A percentile compares a stretch with the other conserved stretches of the same genome.
Conservation (phyloP, 2,113 vertebrate species). For the Lipophrys pholis region DNA sequence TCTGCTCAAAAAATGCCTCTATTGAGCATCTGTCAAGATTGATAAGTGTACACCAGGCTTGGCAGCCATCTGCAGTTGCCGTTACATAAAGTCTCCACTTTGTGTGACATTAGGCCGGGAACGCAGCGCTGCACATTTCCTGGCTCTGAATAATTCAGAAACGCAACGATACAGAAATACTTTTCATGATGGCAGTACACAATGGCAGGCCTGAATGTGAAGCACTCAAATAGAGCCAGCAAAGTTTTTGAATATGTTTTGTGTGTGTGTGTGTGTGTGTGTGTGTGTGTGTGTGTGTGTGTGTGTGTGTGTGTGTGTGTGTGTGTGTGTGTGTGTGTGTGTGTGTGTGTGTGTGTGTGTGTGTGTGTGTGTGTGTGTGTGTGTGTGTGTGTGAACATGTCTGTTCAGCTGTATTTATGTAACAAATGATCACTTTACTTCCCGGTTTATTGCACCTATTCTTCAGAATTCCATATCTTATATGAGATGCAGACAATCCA, state of each 20-base stretch:
- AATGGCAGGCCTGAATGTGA: conserved; percentile 40
- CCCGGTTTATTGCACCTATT: conserved; percentile 28
- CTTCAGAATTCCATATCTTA: conserved; percentile 21
- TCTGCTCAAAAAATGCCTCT: conserved; percentile 7
- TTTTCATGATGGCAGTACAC: conserved; percentile 66
- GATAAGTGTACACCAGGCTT: background rate
- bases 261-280: conserved; percentile 23
- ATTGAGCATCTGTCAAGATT: conserved; percentile 7
- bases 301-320: conserved; percentile 18
- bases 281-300: conserved; percentile 18
- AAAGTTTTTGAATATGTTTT: conserved; percentile 30
- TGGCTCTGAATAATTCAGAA: conserved; percentile 75
- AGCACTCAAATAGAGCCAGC: conserved; percentile 49
- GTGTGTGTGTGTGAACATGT: conserved; percentile 7
- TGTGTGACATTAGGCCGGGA: conserved; percentile 31
- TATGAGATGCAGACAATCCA: conserved; percentile 3
- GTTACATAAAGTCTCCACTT: conserved; percentile 64
- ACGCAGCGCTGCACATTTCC: conserved; percentile 50
- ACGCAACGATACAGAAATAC: conserved; percentile 67
- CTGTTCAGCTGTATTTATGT: conserved; percentile 23
- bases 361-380: background rate
- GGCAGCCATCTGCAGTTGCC: conserved; percentile 36
- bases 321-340: conserved; percentile 6
- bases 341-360: conserved; percentile 12
- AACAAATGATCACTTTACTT: conserved; percentile 11